Evolutionary conservation across 1,140 invertebrate genomes (phyloP).

Genomic region (Ladona fulva): DNA sequence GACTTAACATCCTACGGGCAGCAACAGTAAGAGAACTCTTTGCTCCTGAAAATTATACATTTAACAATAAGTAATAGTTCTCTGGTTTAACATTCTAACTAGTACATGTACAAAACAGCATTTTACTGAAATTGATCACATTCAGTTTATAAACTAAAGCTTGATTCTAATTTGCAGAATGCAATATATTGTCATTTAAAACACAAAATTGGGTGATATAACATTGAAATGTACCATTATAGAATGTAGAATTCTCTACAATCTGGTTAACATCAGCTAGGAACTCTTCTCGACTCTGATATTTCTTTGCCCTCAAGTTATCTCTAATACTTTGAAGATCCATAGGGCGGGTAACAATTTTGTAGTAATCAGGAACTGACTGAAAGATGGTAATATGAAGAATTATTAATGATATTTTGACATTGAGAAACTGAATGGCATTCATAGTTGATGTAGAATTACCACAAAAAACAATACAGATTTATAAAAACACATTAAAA

Average conservation of each 20-base stretch:
- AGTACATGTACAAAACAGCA: too few relatives aligned
- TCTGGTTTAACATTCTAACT: too few relatives aligned
- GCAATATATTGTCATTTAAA: too few relatives aligned
- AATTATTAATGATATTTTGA: too few relatives aligned
- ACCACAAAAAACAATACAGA: too few relatives aligned
- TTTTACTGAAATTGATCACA: too few relatives aligned
- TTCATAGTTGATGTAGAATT: constrained; percentile 22
- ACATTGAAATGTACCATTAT: constrained; percentile 61
- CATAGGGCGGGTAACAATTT: constrained; percentile 88
- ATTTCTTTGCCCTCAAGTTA: constrained; percentile 83
- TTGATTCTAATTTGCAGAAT: too few relatives aligned
- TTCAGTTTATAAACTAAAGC: too few relatives aligned
- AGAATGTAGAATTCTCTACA: constrained; percentile 86
- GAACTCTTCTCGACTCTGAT: constrained; percentile 90
- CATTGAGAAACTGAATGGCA: constrained; percentile 13
- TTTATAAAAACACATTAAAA: background rate
- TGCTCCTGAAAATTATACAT: constrained; percentile 36
- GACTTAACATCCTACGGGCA: constrained; percentile 78
- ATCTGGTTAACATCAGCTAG: constrained; percentile 92
- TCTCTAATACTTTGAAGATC: constrained; percentile 94
- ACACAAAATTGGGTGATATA: too few relatives aligned
- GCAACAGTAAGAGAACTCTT: constrained; percentile 79
- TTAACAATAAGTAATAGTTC: too few relatives aligned
- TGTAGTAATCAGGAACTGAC: constrained; percentile 87
- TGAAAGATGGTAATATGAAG: constrained; percentile 27